Evolutionary conservation across 2,113 vertebrate species (phyloP).

Genomic region (Amphilophus citrinellus): DNA sequence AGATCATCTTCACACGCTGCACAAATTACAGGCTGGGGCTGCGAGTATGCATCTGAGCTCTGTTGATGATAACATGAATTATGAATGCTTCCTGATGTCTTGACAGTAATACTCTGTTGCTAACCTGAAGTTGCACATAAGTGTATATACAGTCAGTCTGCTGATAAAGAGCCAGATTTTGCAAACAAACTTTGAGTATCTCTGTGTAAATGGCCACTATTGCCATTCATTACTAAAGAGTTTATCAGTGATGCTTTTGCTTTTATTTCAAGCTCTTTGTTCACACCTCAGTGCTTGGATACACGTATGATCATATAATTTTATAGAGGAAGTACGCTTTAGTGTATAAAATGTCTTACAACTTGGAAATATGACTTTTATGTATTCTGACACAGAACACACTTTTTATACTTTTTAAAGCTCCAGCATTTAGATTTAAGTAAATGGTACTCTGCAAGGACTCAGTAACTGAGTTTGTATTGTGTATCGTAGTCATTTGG

Average conservation of each 20-base stretch:
- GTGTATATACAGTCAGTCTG: background rate
- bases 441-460: background rate
- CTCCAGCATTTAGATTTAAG: background rate
- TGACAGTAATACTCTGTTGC: background rate
- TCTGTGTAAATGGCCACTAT: background rate
- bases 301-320: background rate
- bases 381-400: background rate
- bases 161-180: background rate
- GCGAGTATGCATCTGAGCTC: background rate
- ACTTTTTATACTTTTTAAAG: background rate
- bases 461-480: background rate
- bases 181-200: background rate
- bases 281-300: background rate
- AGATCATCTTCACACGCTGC: background rate
- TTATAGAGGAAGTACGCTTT: background rate
- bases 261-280: background rate
- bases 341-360: background rate
- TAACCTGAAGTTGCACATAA: background rate
- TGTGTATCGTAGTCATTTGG: background rate
- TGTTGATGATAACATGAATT: background rate
- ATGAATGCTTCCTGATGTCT: background rate
- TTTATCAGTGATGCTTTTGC: background rate
- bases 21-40: background rate
- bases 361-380: background rate
- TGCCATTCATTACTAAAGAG: background rate